Conservation (phyloP, 23 tunicate species). For the Clavelina lepadiformis region DNA sequence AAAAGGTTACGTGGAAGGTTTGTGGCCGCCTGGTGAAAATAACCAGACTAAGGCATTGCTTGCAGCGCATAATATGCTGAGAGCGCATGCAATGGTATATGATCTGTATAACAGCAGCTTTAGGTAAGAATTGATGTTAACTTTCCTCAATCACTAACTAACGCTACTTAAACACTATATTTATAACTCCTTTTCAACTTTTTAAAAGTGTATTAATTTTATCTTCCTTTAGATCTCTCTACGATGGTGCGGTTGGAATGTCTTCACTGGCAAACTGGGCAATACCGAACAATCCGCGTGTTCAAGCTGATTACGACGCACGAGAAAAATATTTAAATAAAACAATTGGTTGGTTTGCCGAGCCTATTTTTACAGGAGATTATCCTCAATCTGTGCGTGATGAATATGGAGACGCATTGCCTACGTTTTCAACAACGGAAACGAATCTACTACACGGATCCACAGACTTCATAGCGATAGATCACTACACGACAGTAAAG, state of each 20-base stretch:
- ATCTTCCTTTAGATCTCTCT: neutral
- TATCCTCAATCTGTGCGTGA: constrained; percentile 20
- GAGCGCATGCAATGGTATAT: constrained; percentile 21
- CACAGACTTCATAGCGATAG: constrained; percentile 37
- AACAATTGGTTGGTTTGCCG: constrained; percentile 34
- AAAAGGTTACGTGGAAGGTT: constrained; percentile 23
- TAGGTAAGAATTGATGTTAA: constrained; percentile 14
- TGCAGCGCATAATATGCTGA: constrained; percentile 57
- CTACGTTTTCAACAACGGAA: constrained; percentile 22
- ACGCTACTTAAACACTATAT: too few relatives aligned
- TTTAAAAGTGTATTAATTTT: too few relatives aligned
- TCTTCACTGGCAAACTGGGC: constrained; percentile 47
- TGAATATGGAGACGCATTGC: constrained; percentile 5
- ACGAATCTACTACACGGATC: neutral
- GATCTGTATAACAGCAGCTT: neutral
- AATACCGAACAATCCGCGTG: constrained; percentile 41
- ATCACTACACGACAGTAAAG: constrained; percentile 37
- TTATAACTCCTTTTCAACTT: too few relatives aligned
- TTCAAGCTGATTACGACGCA: constrained; percentile 40
- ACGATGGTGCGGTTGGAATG: constrained; percentile 19
- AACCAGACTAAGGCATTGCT: constrained; percentile 1
- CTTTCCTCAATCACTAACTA: too few relatives aligned
- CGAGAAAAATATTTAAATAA: constrained; percentile 16
- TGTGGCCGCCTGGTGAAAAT: constrained; percentile 49
- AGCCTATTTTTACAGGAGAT: constrained; percentile 49